These are phyloP conservation scores for Ecdyonurus torrentis DNA, from an alignment of 2,888 invertebrate genomes.

Conservation along the genomic window DNA sequence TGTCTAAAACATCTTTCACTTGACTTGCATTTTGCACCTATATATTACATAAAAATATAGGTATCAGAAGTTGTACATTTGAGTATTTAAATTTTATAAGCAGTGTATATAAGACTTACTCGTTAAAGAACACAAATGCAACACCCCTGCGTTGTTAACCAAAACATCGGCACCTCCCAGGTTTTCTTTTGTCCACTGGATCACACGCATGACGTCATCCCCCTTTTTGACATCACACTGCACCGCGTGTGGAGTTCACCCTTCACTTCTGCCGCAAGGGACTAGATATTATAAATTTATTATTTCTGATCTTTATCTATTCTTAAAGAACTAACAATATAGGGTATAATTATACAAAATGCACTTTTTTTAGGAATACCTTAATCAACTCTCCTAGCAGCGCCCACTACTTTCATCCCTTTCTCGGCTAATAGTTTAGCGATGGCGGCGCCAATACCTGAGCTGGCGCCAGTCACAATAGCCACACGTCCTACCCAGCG, in stretches of 20 bases:
- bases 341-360: too few species aligned
- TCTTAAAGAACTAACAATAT: not conserved
- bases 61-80: too few species aligned
- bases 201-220: not conserved
- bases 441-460: constrained; percentile 4
- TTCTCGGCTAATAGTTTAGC: not conserved
- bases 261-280: not conserved
- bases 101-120: too few species aligned
- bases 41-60: too few species aligned
- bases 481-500: constrained; percentile 3
- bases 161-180: not conserved
- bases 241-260: not conserved
- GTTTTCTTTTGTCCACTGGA: not conserved
- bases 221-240: not conserved
- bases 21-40: too few species aligned
- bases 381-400: too few species aligned
- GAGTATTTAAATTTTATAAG: too few species aligned
- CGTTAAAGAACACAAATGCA: not conserved
- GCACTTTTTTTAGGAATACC: too few species aligned
- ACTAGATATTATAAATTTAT: not conserved
- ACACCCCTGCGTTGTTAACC: not conserved
- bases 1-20: too few species aligned
- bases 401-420: constrained; percentile 6
- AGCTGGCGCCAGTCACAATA: constrained; percentile 5
- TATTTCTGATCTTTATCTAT: not conserved